Evolutionary conservation across 2,888 invertebrate genomes (phyloP).

Genomic region (Caenorhabditis japonica): DNA sequence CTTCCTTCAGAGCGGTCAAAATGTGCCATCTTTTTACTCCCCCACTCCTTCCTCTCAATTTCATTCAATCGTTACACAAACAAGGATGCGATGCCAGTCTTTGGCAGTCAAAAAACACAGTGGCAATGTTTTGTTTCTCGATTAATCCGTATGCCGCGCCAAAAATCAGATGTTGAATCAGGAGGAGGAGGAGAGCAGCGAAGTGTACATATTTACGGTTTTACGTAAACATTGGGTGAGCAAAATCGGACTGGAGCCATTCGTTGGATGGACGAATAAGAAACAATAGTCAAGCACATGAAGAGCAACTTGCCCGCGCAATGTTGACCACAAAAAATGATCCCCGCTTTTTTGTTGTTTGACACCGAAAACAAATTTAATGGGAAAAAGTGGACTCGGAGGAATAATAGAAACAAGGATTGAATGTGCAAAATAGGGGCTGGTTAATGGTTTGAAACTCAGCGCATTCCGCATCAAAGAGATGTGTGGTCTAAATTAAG

Average conservation of each 20-base stretch:
- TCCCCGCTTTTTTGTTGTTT: conserved; percentile 30
- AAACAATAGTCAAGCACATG: conserved; percentile 14
- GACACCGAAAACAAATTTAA: too few species aligned
- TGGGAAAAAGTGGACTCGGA: neutral
- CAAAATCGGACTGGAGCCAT: neutral
- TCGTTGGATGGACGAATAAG: conserved; percentile 19
- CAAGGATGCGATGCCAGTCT: conserved; percentile 13
- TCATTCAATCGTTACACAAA: conserved; percentile 11
- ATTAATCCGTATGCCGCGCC: conserved; percentile 30
- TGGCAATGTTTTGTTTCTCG: conserved; percentile 33
- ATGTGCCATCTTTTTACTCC: too few species aligned
- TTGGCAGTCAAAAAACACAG: conserved; percentile 33
- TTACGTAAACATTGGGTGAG: conserved; percentile 30
- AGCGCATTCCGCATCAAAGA: too few species aligned
- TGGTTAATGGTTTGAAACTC: too few species aligned
- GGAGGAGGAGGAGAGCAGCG: conserved; percentile 1
- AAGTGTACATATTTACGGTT: conserved; percentile 39
- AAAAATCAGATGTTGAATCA: conserved; percentile 32
- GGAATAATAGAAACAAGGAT: conserved; percentile 14
- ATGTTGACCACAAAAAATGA: conserved; percentile 46
- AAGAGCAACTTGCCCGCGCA: conserved; percentile 41
- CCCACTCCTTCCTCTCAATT: too few species aligned
- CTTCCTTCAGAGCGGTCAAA: too few species aligned
- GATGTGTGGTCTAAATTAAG: too few species aligned
- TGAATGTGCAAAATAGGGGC: neutral